Conservation (phyloP, 2,888 invertebrate species). For the Cheilosia variabilis region DNA sequence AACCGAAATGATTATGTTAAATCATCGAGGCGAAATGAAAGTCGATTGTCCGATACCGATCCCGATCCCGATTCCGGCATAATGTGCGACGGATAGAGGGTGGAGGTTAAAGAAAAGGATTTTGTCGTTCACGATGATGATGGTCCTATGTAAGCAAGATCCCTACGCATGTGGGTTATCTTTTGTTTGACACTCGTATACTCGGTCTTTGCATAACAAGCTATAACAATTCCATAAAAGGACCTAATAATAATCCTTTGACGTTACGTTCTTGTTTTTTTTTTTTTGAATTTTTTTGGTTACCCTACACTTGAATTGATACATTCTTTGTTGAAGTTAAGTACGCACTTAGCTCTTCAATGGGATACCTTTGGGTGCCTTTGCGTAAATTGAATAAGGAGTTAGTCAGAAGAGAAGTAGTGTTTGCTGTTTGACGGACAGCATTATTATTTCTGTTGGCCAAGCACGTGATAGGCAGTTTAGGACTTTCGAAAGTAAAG, state of each 20-base stretch:
- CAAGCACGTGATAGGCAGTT: too few species aligned
- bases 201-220: constrained; percentile 50
- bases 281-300: constrained; percentile 41
- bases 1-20: constrained; percentile 69
- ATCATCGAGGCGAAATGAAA: constrained; percentile 49
- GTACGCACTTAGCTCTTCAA: constrained; percentile 6
- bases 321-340: constrained; percentile 29
- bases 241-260: constrained; percentile 53
- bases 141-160: constrained; percentile 53
- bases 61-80: too few species aligned
- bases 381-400: neutral
- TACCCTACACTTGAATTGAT: constrained; percentile 51
- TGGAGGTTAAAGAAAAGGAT: constrained; percentile 27
- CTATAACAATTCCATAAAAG: constrained; percentile 24
- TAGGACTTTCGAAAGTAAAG: too few species aligned
- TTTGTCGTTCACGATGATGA: constrained; percentile 34
- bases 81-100: neutral
- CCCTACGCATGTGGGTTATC: constrained; percentile 12
- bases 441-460: too few species aligned
- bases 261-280: constrained; percentile 35
- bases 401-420: too few species aligned
- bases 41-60: constrained; percentile 28
- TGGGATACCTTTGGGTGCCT: neutral
- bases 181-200: constrained; percentile 6
- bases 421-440: too few species aligned